phyloP scores from a whole-genome alignment of 2,797 vertebrate genomes.

The Sebastes minor region DNA sequence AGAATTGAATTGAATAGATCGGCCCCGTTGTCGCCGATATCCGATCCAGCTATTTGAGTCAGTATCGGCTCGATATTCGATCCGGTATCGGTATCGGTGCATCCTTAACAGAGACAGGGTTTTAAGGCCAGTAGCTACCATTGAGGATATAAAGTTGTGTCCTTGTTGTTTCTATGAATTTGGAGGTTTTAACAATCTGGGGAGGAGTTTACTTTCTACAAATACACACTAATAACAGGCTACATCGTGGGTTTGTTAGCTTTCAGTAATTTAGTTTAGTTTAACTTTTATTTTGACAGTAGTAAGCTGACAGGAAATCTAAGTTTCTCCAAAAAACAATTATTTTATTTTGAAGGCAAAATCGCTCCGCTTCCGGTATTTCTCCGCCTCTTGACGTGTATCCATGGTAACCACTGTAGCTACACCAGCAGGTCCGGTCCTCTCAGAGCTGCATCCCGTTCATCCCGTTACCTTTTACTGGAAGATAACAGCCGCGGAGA shows the following conservation, averaged over 20 bases:
- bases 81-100: too few species aligned
- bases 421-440: constrained; percentile 33
- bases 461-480: constrained; percentile 40
- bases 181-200: not conserved
- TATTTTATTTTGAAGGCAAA: constrained; percentile 17
- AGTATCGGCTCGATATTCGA: too few species aligned
- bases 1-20: too few species aligned
- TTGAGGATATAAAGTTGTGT: not conserved
- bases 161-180: not conserved
- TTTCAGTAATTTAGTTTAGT: not conserved
- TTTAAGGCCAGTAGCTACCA: not conserved
- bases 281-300: not conserved
- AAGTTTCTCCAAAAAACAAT: too few species aligned
- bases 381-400: constrained; percentile 12
- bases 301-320: not conserved
- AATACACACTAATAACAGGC: not conserved
- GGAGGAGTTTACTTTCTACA: not conserved
- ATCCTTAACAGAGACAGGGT: not conserved
- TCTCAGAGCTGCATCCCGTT: not conserved
- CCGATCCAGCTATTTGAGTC: too few species aligned
- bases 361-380: constrained; percentile 3
- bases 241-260: not conserved
- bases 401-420: constrained; percentile 60
- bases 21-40: too few species aligned
- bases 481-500: not conserved